Evolutionary conservation across 2,888 invertebrate species (phyloP).

Genomic region (Drosophila monieri): DNA sequence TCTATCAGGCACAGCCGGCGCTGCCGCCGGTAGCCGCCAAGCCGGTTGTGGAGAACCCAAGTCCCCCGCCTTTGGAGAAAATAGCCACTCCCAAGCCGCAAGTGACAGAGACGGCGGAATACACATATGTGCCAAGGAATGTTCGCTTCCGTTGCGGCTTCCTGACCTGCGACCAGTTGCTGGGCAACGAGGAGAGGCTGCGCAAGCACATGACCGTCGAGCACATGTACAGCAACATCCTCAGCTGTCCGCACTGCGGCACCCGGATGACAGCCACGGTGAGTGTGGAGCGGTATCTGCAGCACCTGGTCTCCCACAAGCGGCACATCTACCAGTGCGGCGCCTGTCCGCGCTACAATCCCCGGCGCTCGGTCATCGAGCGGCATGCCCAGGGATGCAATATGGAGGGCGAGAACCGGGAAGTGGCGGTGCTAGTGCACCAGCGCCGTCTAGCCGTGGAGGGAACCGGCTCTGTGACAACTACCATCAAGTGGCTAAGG

Average conservation of each 20-base stretch:
- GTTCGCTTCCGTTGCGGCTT: constrained; percentile 89
- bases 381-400: constrained; percentile 88
- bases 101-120: background rate
- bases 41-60: background rate
- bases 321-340: constrained; percentile 89
- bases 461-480: background rate
- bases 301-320: constrained; percentile 91
- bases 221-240: constrained; percentile 22
- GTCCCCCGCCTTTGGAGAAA: background rate
- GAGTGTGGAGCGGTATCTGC: constrained; percentile 84
- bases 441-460: constrained; percentile 44
- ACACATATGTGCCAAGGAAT: constrained; percentile 85
- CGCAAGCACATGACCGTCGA: constrained; percentile 25
- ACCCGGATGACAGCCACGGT: accelerated
- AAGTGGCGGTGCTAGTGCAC: constrained; percentile 62
- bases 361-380: constrained; percentile 87
- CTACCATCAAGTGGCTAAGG: constrained; percentile 44
- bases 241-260: constrained; percentile 45
- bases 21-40: no score
- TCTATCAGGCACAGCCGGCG: background rate
- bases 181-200: constrained; percentile 36
- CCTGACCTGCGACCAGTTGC: constrained; percentile 9
- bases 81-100: background rate
- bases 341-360: constrained; percentile 88
- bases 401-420: constrained; percentile 16